Evolutionary conservation across 2,113 vertebrate species (phyloP).

Genomic region (Papio anubis): DNA sequence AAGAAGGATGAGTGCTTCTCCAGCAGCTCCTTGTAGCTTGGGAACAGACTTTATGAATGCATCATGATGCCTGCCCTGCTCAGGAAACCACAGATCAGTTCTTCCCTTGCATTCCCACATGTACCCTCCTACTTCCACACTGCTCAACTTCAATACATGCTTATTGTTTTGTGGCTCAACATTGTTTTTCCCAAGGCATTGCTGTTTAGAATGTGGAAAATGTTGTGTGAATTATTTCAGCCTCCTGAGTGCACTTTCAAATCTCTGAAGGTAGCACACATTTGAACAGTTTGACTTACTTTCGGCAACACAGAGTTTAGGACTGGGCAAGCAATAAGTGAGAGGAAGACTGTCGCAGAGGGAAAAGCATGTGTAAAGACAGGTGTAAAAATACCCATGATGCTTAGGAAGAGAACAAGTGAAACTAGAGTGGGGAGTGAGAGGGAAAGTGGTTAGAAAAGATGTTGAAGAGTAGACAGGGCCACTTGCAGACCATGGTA

Average conservation of each 20-base stretch:
- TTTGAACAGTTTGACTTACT: constrained; percentile 14
- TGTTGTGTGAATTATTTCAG: background rate
- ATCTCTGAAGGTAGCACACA: background rate
- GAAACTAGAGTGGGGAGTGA: background rate
- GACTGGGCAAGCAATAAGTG: background rate
- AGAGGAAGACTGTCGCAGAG: background rate
- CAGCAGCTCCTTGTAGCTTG: background rate
- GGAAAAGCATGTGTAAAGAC: background rate
- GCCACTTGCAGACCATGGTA: background rate
- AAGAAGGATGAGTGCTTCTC: background rate
- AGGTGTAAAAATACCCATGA: background rate
- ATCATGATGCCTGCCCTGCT: background rate
- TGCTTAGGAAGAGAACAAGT: background rate
- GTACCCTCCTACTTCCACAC: background rate
- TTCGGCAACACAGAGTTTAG: background rate
- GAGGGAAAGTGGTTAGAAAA: background rate
- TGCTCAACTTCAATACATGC: background rate
- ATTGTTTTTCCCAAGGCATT: background rate
- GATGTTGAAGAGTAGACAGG: background rate
- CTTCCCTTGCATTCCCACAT: background rate
- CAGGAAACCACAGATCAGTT: background rate
- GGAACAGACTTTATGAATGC: background rate
- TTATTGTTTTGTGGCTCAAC: background rate
- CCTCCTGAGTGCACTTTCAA: background rate
- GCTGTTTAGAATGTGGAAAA: background rate